Evolutionary conservation across 2,888 invertebrate genomes (phyloP), one percentile per base, ranked within the genome.

Genomic region (Noctua janthe): DNA sequence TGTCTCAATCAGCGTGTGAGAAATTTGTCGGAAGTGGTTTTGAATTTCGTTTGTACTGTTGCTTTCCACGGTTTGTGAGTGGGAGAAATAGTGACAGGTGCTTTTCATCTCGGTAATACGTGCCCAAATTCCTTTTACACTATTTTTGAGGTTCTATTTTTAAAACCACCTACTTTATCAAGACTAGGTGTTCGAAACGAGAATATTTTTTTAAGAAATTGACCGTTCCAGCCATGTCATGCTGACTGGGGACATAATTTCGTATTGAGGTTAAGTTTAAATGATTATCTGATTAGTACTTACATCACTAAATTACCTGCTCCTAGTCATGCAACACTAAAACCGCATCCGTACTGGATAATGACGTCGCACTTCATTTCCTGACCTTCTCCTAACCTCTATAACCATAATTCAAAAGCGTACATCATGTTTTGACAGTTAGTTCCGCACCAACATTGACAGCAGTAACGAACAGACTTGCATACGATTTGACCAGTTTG

Each of bases 21-120:
- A 86, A 86, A 82, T 76, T 79, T 78, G 67, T 82, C 79, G 83
- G 88, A 86, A 86, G 75, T 88, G 75, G 88, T 86, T 76, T 86
- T 73, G n/a, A 51, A 76, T 88, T 86, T 71, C 83, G 70, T 80
- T 76, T 82, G 70, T 86, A 81, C 88, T 71, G 79, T 86, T 86
- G 77, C 82, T 82, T 85, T 86, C 56, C 76, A 43, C 59, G 78
- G 59, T 77, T 66, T 10, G 20, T 43, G 71, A 71, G 49, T 74
- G 47, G 47, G 43, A 71, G 80, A 43, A 20, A 56, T 64, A 35
- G 69, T 71, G 80, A 71, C 70, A 76, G 85, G 56, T 76, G 71
- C 35, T 87, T 71, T 51, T 76, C 76, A 67, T 87, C 87, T 10
- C 69, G 15, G 51, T 75, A 75, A 66, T 86, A 62, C 62, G 51